phyloP scores from a whole-genome alignment of 2,113 vertebrate genomes.

The Dromiciops gliroides region DNA sequence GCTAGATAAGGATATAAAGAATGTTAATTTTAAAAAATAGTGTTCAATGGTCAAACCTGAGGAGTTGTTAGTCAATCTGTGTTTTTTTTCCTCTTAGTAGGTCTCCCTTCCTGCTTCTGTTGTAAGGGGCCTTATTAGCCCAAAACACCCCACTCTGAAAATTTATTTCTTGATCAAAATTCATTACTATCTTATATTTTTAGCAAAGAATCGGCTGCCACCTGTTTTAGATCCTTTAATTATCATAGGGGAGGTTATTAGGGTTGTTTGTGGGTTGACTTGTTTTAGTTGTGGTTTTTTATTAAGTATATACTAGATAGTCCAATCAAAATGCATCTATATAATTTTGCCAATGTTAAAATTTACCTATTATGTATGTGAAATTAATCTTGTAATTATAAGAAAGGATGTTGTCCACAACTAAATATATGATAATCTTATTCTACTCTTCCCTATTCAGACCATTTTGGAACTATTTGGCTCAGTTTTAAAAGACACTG shows the following conservation, averaged over 20 bases:
- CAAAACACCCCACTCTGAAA: not conserved
- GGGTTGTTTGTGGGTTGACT: not conserved
- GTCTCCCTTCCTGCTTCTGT: not conserved
- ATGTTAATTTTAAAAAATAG: not conserved
- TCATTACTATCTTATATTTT: not conserved
- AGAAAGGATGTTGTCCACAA: not conserved
- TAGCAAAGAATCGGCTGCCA: not conserved
- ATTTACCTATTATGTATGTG: not conserved
- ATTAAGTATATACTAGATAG: not conserved
- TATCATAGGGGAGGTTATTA: too few species aligned
- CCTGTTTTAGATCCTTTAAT: not conserved
- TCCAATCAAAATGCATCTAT: constrained; percentile 10
- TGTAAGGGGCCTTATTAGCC: not conserved
- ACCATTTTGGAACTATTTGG: not conserved
- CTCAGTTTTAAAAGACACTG: not conserved
- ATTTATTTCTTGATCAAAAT: constrained; percentile 19
- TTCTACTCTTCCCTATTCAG: not conserved
- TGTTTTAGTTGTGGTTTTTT: not conserved
- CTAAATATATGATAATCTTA: not conserved
- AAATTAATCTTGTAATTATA: not conserved
- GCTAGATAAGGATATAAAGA: not conserved
- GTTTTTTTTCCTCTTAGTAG: not conserved
- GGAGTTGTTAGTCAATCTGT: not conserved
- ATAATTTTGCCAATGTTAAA: not conserved
- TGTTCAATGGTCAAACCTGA: not conserved